Conservation (phyloP, 2,797 vertebrate genomes). For the Myoxocephalus aenaeus region DNA sequence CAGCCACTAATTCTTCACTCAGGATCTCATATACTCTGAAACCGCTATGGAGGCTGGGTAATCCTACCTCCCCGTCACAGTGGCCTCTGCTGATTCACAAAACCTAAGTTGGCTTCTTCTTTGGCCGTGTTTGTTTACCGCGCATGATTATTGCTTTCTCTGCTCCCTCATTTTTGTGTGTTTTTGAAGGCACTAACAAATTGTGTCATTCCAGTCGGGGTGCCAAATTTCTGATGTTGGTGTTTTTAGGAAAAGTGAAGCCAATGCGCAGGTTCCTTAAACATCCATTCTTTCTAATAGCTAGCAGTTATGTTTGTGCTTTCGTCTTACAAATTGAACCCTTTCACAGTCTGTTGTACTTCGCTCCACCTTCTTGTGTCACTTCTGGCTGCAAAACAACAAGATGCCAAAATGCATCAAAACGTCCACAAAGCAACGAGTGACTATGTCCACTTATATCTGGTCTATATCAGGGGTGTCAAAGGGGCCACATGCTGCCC, state of each 20-base stretch:
- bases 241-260: background rate
- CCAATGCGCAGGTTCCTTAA: no score
- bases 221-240: background rate
- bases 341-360: no score
- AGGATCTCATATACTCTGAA: conserved; percentile 21
- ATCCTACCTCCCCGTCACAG: conserved; percentile 13
- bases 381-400: no score
- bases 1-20: conserved; percentile 55
- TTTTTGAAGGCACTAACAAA: background rate
- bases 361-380: no score
- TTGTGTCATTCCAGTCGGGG: background rate
- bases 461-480: no score
- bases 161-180: background rate
- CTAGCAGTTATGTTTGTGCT: no score
- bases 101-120: background rate
- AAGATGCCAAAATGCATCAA: no score
- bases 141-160: background rate
- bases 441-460: no score
- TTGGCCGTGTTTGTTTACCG: conserved; percentile 1
- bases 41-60: conserved; percentile 2
- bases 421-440: no score
- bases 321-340: no score
- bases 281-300: no score
- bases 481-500: no score
- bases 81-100: background rate